phyloP scores from a whole-genome alignment of 1,140 invertebrate species.

The Macrotrachela quadricornifera region DNA sequence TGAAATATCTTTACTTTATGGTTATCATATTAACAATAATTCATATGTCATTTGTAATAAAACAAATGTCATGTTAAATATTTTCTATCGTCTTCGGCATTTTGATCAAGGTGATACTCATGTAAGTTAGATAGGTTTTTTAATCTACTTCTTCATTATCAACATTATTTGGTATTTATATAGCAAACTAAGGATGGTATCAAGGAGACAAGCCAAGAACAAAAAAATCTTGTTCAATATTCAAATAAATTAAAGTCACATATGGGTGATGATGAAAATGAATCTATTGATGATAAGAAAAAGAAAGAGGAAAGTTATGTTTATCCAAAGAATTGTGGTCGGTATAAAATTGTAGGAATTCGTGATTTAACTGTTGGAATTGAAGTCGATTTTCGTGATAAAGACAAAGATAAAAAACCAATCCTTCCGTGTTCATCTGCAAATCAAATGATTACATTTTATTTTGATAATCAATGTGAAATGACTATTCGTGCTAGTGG shows the following conservation, averaged over 20 bases:
- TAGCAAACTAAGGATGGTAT: background rate
- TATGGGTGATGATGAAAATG: too few relatives aligned
- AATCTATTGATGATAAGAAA: background rate
- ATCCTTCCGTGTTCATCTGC: conserved; percentile 48
- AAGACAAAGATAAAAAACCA: conserved; percentile 32
- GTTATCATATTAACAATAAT: conserved; percentile 59
- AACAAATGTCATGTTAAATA: conserved; percentile 41
- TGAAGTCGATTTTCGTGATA: conserved; percentile 50
- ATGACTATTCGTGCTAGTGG: conserved; percentile 80
- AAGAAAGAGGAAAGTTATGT: background rate
- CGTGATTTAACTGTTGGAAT: conserved; percentile 72
- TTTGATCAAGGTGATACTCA: conserved; percentile 40
- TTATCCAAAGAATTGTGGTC: conserved; percentile 34
- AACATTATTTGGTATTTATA: conserved; percentile 3
- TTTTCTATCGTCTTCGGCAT: conserved; percentile 63
- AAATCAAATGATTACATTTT: conserved; percentile 89
- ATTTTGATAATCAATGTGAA: conserved; percentile 61
- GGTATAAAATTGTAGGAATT: conserved; percentile 48
- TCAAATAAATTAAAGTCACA: too few relatives aligned
- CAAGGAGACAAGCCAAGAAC: background rate
- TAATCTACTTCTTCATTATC: background rate
- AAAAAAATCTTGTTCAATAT: too few relatives aligned
- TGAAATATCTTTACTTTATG: conserved; percentile 37
- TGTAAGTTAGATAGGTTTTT: background rate
- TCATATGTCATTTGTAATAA: conserved; percentile 73